A percentile compares a stretch with the other conserved stretches of the same genome.
Conservation (phyloP, 2,797 vertebrate genomes). For the Astyanax mexicanus region DNA sequence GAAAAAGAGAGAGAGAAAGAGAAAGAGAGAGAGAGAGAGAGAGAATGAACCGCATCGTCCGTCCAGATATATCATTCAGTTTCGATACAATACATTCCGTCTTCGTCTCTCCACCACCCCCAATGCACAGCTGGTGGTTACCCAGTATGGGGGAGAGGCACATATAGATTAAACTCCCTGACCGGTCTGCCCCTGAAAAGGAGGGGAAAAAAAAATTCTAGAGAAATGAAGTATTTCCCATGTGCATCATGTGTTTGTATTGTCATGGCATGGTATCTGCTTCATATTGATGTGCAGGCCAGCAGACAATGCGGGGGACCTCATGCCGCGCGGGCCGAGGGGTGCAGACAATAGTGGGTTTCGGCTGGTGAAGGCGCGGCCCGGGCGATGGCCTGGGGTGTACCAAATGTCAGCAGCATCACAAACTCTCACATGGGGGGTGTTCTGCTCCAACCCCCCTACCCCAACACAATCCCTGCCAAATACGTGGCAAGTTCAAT, state of each 20-base stretch:
- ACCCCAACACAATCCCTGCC: not conserved
- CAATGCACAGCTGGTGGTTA: not conserved
- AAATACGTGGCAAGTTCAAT: not conserved
- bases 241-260: constrained; percentile 17
- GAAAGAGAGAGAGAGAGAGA: not conserved
- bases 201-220: not conserved
- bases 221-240: constrained; percentile 22
- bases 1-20: not conserved
- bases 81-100: constrained; percentile 3
- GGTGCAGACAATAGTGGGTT: not conserved
- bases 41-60: not conserved
- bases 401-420: constrained; percentile 18
- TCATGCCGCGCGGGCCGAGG: not conserved
- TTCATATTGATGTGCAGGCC: constrained; percentile 5
- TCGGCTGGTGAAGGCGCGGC: not conserved
- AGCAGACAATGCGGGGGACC: not conserved
- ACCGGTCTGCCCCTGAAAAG: not conserved
- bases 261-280: not conserved
- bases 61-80: constrained; percentile 22
- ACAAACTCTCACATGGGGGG: constrained; percentile 6
- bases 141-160: constrained; percentile 24
- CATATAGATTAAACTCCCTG: constrained; percentile 14
- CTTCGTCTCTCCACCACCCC: not conserved
- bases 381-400: constrained; percentile 8
- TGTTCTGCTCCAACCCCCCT: not conserved